Conservation (phyloP, 2,113 vertebrate genomes). For the Phyllostomus discolor region DNA sequence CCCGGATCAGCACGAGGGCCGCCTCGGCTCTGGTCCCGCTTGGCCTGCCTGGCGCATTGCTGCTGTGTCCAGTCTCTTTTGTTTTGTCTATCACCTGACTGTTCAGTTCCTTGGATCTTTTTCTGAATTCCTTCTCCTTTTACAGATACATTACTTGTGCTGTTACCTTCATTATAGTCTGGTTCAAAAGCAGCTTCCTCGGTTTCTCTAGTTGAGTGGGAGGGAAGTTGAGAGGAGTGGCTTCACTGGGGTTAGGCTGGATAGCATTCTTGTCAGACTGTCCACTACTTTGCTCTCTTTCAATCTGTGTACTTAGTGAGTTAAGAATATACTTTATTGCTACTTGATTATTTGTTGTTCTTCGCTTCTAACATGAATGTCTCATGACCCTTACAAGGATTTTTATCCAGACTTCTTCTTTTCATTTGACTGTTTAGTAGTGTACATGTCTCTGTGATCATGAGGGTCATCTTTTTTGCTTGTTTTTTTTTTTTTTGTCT, state of each 20-base stretch:
- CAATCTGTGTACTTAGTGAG: slow-evolving; percentile 69
- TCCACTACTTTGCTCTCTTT: slow-evolving; percentile 68
- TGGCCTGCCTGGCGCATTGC: not conserved
- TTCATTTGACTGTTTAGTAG: slow-evolving; percentile 66
- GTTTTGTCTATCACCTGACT: slow-evolving; percentile 75
- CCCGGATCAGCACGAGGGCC: slow-evolving; percentile 76
- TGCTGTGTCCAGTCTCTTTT: slow-evolving; percentile 57
- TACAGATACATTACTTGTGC: slow-evolving; percentile 82
- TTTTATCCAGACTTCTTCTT: slow-evolving; percentile 80
- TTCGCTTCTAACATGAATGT: slow-evolving; percentile 72
- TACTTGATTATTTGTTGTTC: slow-evolving; percentile 74
- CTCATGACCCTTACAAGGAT: slow-evolving; percentile 71
- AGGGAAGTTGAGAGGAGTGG: slow-evolving; percentile 79
- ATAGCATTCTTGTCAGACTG: slow-evolving; percentile 62
- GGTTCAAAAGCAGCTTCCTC: slow-evolving; percentile 94
- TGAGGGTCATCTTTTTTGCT: slow-evolving; percentile 46
- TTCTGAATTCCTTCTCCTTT: slow-evolving; percentile 74
- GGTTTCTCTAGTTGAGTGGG: slow-evolving; percentile 88
- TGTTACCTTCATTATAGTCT: slow-evolving; percentile 93
- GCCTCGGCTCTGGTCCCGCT: slow-evolving; percentile 74
- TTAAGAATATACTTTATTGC: not conserved
- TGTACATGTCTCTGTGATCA: slow-evolving; percentile 75
- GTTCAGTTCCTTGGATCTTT: slow-evolving; percentile 74
- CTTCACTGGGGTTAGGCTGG: slow-evolving; percentile 74
- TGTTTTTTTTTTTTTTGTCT: slow-evolving; percentile 62